phyloP scores from a whole-genome alignment of 2,113 vertebrate genomes.

The Cromileptes altivelis region DNA sequence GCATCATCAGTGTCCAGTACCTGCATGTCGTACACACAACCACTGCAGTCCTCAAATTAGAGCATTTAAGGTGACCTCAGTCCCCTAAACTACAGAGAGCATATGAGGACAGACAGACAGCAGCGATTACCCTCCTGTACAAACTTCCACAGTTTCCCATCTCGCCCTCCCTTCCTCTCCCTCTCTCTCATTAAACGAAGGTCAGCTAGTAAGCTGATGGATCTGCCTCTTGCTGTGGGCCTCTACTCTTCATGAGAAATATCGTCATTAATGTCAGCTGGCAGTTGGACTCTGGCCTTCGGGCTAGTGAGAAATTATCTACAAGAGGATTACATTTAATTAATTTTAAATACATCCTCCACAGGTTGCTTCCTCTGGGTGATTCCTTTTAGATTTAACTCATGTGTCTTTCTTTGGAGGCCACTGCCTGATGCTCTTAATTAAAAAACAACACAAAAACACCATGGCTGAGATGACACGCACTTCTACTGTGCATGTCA shows the following conservation, averaged over 20 bases:
- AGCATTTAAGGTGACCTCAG: background rate
- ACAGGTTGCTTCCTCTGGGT: slow-evolving; percentile 45
- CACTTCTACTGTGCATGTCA: background rate
- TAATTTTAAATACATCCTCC: slow-evolving; percentile 53
- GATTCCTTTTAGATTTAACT: slow-evolving; percentile 43
- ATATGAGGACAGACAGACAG: slow-evolving; percentile 30
- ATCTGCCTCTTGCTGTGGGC: slow-evolving; percentile 45
- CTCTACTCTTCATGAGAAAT: slow-evolving; percentile 55
- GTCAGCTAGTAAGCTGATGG: slow-evolving; percentile 54
- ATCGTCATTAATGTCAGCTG: slow-evolving; percentile 58
- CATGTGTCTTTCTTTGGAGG: slow-evolving; percentile 30
- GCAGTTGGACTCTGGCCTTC: slow-evolving; percentile 55
- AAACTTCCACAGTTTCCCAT: slow-evolving; percentile 17
- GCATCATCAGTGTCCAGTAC: background rate
- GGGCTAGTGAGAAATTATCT: slow-evolving; percentile 60
- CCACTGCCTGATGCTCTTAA: slow-evolving; percentile 12
- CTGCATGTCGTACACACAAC: background rate
- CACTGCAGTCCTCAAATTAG: background rate
- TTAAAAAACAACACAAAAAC: background rate
- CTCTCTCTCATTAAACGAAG: slow-evolving; percentile 49
- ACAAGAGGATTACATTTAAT: slow-evolving; percentile 61
- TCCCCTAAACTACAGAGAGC: slow-evolving; percentile 21
- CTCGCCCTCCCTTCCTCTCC: background rate
- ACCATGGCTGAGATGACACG: background rate
- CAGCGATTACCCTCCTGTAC: slow-evolving; percentile 15